Evolutionary conservation across 2,888 invertebrate genomes (phyloP), one percentile per base, ranked within the genome.

Genomic region (Tachina fera): DNA sequence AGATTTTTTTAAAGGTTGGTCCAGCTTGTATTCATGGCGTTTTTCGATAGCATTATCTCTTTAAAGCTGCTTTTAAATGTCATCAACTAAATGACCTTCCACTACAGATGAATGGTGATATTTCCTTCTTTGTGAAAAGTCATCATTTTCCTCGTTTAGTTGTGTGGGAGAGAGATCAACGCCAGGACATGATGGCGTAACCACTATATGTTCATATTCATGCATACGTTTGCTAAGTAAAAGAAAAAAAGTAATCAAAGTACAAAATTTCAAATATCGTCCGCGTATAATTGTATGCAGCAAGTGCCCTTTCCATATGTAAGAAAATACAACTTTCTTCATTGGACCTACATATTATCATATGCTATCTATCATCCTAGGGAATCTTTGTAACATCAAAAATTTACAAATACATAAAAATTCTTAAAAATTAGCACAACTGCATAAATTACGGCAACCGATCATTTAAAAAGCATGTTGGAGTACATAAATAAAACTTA

Each of bases 101-200:
- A 97, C 95, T 8, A 96, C 96, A 0, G 97, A 96, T 45, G 97
- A 97, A 92, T 98, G 98, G 93, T 99, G 99, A 93, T 98, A 99
- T 88, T 97, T 95, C 89, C 97, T 95, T 87, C 99, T 95, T 79
- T 96, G 96, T 11, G 98, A 96, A 93, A 98, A 99, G 93, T 99
- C 99, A 93, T 97, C 96, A 93, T 98, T 99, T 91, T 98, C 97
- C 91, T 98, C 98, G 88, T 98, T 99, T 74, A 98, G 93, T 91
- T 98, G 97, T 84, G 98, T 96, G 76, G 97, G 96, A 87, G 96
- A 96, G 49, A 97, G 95, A 88, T 96, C 95, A 47, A 97, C 95
- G 76, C 96, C 96, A 0, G 96, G 96, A 92, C 96, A 96, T 13
- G 96, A 95, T 0, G 97, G 97, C 9, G 97, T 96, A 77, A 97